phyloP scores from a whole-genome alignment of 2,888 invertebrate species.

The Celastrina argiolus region DNA sequence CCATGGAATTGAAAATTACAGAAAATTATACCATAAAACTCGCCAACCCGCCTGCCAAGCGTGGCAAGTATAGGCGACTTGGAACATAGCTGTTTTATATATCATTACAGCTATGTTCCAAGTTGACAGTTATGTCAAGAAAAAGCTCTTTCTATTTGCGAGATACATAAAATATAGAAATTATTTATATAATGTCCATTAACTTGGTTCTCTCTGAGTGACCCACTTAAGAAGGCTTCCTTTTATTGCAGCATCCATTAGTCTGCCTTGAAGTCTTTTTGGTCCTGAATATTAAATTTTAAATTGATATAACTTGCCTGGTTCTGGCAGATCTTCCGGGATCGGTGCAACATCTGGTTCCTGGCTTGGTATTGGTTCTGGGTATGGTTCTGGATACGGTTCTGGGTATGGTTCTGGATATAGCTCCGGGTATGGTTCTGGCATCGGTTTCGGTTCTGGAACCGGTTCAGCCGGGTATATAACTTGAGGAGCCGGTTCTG shows the following conservation, averaged over 20 bases:
- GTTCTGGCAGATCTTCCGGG: not conserved
- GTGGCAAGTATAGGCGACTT: too few relatives aligned
- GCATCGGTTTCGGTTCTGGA: not conserved
- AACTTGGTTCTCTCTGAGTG: not conserved
- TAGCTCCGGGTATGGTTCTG: not conserved
- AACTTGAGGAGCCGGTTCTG: not conserved
- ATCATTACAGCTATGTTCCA: too few relatives aligned
- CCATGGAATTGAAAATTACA: slow-evolving; percentile 34
- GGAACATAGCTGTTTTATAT: too few relatives aligned
- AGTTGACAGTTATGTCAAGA: too few relatives aligned
- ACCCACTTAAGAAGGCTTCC: not conserved
- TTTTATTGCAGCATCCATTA: slow-evolving; percentile 2
- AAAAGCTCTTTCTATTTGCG: too few relatives aligned
- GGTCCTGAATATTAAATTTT: not conserved
- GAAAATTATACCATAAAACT: slow-evolving; percentile 25
- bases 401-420: not conserved
- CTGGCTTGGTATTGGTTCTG: not conserved
- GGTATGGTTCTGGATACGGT: not conserved
- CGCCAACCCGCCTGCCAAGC: too few relatives aligned
- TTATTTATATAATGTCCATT: slow-evolving; percentile 4
- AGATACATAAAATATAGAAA: not conserved
- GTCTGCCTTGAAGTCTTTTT: not conserved
- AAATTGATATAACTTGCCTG: not conserved
- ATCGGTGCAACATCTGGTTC: not conserved
- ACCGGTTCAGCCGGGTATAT: not conserved